Percentiles rank a stretch among this genome's conserved stretches.
Conservation (phyloP, 1,140 invertebrate species). For the Drosophila sechellia region DNA sequence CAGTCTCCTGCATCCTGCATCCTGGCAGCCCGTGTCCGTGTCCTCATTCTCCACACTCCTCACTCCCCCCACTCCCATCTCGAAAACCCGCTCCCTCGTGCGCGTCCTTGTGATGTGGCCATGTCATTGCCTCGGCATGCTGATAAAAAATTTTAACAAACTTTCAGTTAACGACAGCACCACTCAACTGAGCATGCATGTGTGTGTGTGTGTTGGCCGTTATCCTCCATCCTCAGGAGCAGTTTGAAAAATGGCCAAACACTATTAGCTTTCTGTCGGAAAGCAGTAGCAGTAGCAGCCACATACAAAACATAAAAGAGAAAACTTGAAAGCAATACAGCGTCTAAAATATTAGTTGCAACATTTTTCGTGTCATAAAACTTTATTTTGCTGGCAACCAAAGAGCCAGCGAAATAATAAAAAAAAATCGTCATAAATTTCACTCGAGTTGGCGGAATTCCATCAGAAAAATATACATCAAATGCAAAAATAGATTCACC, state of each 20-base stretch:
- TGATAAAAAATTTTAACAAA: slow-evolving; percentile 81
- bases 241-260: slow-evolving; percentile 81
- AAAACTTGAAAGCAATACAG: slow-evolving; percentile 37
- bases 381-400: slow-evolving; percentile 57
- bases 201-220: slow-evolving; percentile 32
- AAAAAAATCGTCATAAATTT: slow-evolving; percentile 38
- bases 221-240: slow-evolving; percentile 32
- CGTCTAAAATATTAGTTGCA: slow-evolving; percentile 76
- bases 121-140: slow-evolving; percentile 76
- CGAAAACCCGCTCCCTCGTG: not conserved
- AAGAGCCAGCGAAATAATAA: slow-evolving; percentile 12
- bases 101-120: slow-evolving; percentile 70
- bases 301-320: slow-evolving; percentile 13
- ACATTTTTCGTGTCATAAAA: slow-evolving; percentile 81
- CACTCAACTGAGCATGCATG: slow-evolving; percentile 10
- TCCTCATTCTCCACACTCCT: not conserved
- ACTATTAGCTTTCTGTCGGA: slow-evolving; percentile 73
- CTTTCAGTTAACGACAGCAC: slow-evolving; percentile 77
- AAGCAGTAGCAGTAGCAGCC: slow-evolving; percentile 29
- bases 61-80: not conserved
- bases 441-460: slow-evolving; percentile 17
- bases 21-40: slow-evolving; percentile 43
- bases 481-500: slow-evolving; percentile 48
- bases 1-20: slow-evolving; percentile 25
- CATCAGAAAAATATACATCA: slow-evolving; percentile 15